Evolutionary conservation across 2,888 invertebrate genomes (phyloP).

Genomic region (Leptopterna dolabrata): DNA sequence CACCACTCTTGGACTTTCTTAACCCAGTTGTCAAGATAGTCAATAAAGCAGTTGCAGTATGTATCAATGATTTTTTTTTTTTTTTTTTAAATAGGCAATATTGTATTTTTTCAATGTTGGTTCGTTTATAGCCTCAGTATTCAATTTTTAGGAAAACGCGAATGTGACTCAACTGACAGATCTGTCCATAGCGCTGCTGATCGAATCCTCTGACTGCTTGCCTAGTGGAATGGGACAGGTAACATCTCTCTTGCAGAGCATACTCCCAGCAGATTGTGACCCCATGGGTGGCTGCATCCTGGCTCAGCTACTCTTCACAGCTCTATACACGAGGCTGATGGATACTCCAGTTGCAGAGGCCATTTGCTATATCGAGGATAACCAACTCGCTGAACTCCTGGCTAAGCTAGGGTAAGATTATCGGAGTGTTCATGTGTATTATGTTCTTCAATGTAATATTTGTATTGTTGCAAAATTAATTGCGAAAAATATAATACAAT

Average conservation of each 20-base stretch:
- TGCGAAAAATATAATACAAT: no score
- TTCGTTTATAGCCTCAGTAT: neutral
- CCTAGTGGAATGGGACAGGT: conserved; percentile 71
- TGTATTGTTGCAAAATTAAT: no score
- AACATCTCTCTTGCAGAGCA: conserved; percentile 74
- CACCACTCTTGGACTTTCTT: conserved; percentile 74
- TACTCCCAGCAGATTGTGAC: conserved; percentile 76
- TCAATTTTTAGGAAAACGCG: conserved; percentile 57
- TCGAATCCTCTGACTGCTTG: conserved; percentile 77
- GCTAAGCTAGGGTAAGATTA: conserved; percentile 62
- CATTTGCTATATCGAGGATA: conserved; percentile 82
- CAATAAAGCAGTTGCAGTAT: conserved; percentile 73
- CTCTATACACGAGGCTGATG: conserved; percentile 61
- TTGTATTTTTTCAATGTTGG: no score
- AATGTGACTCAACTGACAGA: conserved; percentile 69
- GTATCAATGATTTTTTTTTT: neutral
- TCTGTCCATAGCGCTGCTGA: conserved; percentile 77
- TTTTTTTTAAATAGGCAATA: neutral
- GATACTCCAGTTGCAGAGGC: conserved; percentile 82
- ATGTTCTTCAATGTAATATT: conserved; percentile 61
- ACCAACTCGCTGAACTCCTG: conserved; percentile 77
- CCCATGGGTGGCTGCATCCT: conserved; percentile 79
- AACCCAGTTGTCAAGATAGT: conserved; percentile 76
- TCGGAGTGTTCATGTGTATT: conserved; percentile 60
- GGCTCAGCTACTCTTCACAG: conserved; percentile 76